Conservation (phyloP, 1,140 invertebrate species). For the Atta colombica region DNA sequence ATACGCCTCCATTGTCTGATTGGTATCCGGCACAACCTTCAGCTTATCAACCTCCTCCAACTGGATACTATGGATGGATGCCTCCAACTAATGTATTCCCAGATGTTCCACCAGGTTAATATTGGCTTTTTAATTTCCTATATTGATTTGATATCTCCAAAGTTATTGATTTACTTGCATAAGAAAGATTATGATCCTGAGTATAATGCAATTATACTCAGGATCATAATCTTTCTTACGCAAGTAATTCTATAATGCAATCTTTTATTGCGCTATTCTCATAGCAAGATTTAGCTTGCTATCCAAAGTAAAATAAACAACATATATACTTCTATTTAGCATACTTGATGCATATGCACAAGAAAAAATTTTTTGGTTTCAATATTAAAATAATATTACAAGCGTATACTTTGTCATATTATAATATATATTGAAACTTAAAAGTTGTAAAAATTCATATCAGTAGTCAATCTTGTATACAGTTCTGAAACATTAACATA, state of each 20-base stretch:
- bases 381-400: background rate
- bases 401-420: background rate
- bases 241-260: background rate
- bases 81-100: slow-evolving; percentile 93
- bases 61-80: slow-evolving; percentile 96
- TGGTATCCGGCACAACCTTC: slow-evolving; percentile 97
- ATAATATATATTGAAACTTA: background rate
- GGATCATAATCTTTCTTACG: too few species aligned
- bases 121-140: background rate
- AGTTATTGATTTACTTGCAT: background rate
- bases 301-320: background rate
- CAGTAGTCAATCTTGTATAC: background rate
- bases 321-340: too few species aligned
- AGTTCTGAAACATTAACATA: background rate
- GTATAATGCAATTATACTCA: too few species aligned
- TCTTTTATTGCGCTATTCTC: background rate
- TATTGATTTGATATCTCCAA: background rate
- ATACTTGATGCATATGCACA: too few species aligned
- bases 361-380: too few species aligned
- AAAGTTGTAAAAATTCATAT: slow-evolving; percentile 16
- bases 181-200: background rate
- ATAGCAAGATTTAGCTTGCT: background rate
- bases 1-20: slow-evolving; percentile 92
- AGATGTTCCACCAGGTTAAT: slow-evolving; percentile 89
- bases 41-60: slow-evolving; percentile 92